phyloP scores from a whole-genome alignment of 2,113 vertebrate species.

The Lagopus muta region DNA sequence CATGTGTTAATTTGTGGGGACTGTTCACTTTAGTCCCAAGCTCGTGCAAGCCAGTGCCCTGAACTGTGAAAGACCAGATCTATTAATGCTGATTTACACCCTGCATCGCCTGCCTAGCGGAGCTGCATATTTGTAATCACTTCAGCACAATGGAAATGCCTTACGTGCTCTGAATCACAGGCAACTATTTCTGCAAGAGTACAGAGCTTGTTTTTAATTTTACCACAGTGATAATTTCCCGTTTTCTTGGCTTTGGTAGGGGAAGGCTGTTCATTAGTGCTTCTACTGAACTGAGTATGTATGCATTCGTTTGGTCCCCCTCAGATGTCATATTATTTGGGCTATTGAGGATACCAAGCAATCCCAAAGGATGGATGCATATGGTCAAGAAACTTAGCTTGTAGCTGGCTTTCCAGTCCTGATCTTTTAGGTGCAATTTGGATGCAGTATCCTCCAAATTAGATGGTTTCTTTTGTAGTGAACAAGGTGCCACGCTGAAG shows the following conservation, averaged over 20 bases:
- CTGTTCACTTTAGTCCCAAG: background rate
- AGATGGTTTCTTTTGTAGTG: background rate
- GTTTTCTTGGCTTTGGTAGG: background rate
- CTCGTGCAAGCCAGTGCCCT: background rate
- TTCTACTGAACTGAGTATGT: background rate
- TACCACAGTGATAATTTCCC: background rate
- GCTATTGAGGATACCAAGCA: background rate
- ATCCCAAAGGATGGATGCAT: background rate
- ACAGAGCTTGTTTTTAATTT: background rate
- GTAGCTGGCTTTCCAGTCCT: background rate
- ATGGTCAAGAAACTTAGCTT: background rate
- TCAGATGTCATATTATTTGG: background rate
- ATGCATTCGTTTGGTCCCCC: accelerated
- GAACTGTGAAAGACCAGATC: background rate
- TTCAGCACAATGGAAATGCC: background rate
- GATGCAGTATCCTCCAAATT: background rate
- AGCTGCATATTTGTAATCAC: background rate
- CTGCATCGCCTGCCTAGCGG: background rate
- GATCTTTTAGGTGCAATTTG: background rate
- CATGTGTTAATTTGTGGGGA: background rate
- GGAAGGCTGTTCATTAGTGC: background rate
- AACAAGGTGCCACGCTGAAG: background rate
- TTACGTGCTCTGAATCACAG: background rate
- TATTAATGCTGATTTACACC: background rate
- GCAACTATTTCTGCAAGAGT: background rate